A percentile compares a stretch with the other conserved stretches of the same genome.
These are phyloP conservation scores for Tigriopus californicus DNA, from an alignment of 2,888 invertebrate genomes.

Conservation along the genomic window DNA sequence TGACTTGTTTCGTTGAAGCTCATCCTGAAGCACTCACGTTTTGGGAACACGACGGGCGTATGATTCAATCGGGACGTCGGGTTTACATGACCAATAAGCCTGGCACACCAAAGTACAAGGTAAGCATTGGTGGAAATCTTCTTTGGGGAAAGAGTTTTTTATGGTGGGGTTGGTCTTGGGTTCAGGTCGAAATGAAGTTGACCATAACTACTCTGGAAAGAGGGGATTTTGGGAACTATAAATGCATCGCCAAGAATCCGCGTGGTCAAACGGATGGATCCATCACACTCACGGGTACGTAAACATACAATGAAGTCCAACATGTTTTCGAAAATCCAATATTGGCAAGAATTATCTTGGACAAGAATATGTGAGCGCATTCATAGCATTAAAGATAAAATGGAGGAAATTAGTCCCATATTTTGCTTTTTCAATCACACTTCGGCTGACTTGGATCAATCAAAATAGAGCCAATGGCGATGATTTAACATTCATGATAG, in stretches of 20 bases:
- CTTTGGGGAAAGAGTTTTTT: neutral
- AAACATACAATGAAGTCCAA: too few species aligned
- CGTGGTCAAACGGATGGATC: constrained; percentile 75
- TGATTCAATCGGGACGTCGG: neutral
- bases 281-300: constrained; percentile 59
- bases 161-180: constrained; percentile 8
- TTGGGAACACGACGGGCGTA: constrained; percentile 20
- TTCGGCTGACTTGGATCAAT: too few species aligned
- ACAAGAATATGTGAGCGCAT: too few species aligned
- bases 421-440: too few species aligned
- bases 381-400: too few species aligned
- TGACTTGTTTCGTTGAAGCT: constrained; percentile 66
- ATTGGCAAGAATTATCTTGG: too few species aligned
- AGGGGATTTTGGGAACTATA: constrained; percentile 52
- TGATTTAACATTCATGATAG: too few species aligned
- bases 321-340: too few species aligned
- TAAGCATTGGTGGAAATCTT: neutral
- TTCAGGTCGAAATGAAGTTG: constrained; percentile 10
- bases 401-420: too few species aligned
- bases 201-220: neutral
- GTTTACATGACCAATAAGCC: neutral
- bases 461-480: too few species aligned
- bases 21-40: constrained; percentile 25
- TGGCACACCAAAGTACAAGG: constrained; percentile 4
- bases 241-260: constrained; percentile 75